Conservation (phyloP, 2,797 vertebrate genomes). For the Mus spretus region DNA sequence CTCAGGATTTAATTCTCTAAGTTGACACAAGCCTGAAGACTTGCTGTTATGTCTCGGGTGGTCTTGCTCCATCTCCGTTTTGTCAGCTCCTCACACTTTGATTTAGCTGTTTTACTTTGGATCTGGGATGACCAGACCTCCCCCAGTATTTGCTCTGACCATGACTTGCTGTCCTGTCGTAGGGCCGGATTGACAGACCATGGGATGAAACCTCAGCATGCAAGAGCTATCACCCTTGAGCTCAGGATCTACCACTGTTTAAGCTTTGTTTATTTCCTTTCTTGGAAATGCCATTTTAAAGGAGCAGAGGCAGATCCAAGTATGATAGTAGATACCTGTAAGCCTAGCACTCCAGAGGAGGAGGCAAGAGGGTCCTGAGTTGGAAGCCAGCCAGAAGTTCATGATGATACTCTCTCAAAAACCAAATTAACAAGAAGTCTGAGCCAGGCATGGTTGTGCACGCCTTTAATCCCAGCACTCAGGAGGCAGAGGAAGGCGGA, state of each 20-base stretch:
- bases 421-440: not conserved
- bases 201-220: not conserved
- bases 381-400: not conserved
- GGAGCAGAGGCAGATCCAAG: not conserved
- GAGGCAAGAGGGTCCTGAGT: not conserved
- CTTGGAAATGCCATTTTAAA: not conserved
- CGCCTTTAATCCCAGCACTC: too few relatives aligned
- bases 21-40: not conserved
- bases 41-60: too few relatives aligned
- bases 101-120: not conserved
- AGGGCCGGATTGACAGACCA: not conserved
- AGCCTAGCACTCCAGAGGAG: not conserved
- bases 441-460: too few relatives aligned
- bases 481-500: too few relatives aligned
- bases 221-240: not conserved
- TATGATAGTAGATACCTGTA: not conserved
- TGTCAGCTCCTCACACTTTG: too few relatives aligned
- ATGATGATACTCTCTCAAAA: not conserved
- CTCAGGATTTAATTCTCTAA: not conserved
- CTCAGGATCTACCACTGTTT: not conserved
- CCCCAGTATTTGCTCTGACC: not conserved
- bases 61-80: too few relatives aligned
- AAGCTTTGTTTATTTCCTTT: not conserved
- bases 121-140: not conserved
- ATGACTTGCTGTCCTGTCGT: too few relatives aligned